Percentiles rank a stretch among this genome's conserved stretches.
phyloP scores from a whole-genome alignment of 2,888 invertebrate species.

The Cyclophora punctaria region DNA sequence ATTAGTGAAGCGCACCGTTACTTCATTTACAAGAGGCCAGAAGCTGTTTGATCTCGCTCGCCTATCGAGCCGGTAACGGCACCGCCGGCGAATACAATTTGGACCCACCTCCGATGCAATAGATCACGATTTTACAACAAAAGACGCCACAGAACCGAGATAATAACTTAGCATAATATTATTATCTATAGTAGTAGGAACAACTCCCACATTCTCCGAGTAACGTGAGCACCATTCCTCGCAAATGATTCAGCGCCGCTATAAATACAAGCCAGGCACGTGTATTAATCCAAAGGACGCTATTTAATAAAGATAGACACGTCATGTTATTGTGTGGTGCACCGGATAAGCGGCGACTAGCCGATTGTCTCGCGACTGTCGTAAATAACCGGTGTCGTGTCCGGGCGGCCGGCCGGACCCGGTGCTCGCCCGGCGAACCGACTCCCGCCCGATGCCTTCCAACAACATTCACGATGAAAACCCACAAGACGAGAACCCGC shows the following conservation, averaged over 20 bases:
- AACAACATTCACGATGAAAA: neutral
- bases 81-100: no score
- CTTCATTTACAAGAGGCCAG: constrained; percentile 2
- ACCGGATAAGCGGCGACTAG: constrained; percentile 70
- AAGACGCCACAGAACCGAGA: constrained; percentile 8
- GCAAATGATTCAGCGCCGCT: constrained; percentile 53
- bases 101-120: constrained; percentile 4
- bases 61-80: no score
- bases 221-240: constrained; percentile 36
- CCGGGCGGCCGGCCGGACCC: constrained; percentile 55
- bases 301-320: constrained; percentile 69
- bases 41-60: no score
- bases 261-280: constrained; percentile 57
- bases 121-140: neutral
- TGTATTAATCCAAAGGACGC: constrained; percentile 60
- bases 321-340: constrained; percentile 69
- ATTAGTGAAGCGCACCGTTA: constrained; percentile 47
- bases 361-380: constrained; percentile 69
- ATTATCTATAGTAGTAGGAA: constrained; percentile 15
- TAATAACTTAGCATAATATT: constrained; percentile 12
- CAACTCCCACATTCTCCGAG: constrained; percentile 27
- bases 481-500: neutral
- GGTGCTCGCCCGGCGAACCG: constrained; percentile 15
- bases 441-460: no score
- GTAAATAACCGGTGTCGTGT: constrained; percentile 70